Evolutionary conservation across 2,888 invertebrate species (phyloP).

Genomic region (Hoplodrina blanda): DNA sequence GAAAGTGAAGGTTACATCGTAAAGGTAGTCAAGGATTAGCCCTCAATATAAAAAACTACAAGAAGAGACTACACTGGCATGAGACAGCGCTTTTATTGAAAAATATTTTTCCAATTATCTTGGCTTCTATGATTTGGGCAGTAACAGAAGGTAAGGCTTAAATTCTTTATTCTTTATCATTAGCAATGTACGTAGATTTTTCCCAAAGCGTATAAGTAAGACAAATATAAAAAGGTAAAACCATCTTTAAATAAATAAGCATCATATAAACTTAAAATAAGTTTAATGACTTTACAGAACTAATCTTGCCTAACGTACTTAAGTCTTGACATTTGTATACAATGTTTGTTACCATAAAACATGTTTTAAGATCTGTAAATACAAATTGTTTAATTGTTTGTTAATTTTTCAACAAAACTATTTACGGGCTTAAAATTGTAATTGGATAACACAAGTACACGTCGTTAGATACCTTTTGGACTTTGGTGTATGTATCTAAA

Average conservation of each 20-base stretch:
- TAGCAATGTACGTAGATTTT: background rate
- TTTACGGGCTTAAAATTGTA: background rate
- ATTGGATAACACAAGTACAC: background rate
- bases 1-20: too few relatives aligned
- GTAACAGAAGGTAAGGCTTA: too few relatives aligned
- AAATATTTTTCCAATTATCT: too few relatives aligned
- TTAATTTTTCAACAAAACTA: background rate
- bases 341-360: background rate
- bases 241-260: slow-evolving; percentile 1
- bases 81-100: too few relatives aligned
- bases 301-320: background rate
- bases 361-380: background rate
- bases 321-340: slow-evolving; percentile 21
- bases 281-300: background rate
- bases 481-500: background rate
- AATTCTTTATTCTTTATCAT: background rate
- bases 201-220: background rate
- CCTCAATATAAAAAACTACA: too few relatives aligned
- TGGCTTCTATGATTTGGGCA: too few relatives aligned
- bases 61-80: too few relatives aligned
- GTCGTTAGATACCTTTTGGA: background rate
- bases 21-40: too few relatives aligned
- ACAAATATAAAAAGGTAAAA: slow-evolving; percentile 10
- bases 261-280: slow-evolving; percentile 11
- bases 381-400: background rate